phyloP scores from a whole-genome alignment of 2,888 invertebrate genomes.

The Synanthedon formicaeformis region DNA sequence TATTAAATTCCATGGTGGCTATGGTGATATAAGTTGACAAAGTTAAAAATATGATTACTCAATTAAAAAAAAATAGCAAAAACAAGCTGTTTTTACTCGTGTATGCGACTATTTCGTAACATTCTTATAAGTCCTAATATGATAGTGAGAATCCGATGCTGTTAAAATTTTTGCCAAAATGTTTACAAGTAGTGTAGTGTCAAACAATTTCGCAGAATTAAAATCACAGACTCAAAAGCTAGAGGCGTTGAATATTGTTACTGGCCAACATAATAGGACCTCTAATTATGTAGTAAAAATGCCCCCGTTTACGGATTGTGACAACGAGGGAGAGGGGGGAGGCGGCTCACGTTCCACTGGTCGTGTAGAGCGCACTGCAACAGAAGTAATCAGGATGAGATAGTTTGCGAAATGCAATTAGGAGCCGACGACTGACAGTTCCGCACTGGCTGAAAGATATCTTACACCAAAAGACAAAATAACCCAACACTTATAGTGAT shows the following conservation, averaged over 20 bases:
- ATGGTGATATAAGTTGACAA: too few species aligned
- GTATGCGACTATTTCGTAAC: too few species aligned
- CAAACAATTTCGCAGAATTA: conserved; percentile 17
- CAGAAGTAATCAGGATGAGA: conserved; percentile 30
- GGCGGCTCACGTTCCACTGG: conserved; percentile 19
- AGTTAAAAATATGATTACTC: too few species aligned
- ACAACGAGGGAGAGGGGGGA: conserved; percentile 7
- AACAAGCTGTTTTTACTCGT: too few species aligned
- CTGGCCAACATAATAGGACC: conserved; percentile 14
- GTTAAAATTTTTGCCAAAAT: background rate
- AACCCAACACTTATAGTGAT: too few species aligned
- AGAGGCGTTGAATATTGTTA: conserved; percentile 11
- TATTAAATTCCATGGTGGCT: too few species aligned
- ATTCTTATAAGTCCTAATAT: too few species aligned
- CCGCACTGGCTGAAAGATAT: conserved; percentile 15
- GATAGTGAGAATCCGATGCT: too few species aligned
- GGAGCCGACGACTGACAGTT: conserved; percentile 26
- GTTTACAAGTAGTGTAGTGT: background rate
- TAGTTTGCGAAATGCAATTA: conserved; percentile 34
- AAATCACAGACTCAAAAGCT: conserved; percentile 12
- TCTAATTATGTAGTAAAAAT: conserved; percentile 12
- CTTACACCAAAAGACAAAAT: conserved; percentile 7
- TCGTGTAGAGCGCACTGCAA: conserved; percentile 26
- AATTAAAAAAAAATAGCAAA: too few species aligned
- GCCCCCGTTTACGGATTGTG: conserved; percentile 6